These are phyloP conservation scores for Corythornis vintsioides DNA, from an alignment of 2,113 vertebrate species.

Conservation along the genomic window DNA sequence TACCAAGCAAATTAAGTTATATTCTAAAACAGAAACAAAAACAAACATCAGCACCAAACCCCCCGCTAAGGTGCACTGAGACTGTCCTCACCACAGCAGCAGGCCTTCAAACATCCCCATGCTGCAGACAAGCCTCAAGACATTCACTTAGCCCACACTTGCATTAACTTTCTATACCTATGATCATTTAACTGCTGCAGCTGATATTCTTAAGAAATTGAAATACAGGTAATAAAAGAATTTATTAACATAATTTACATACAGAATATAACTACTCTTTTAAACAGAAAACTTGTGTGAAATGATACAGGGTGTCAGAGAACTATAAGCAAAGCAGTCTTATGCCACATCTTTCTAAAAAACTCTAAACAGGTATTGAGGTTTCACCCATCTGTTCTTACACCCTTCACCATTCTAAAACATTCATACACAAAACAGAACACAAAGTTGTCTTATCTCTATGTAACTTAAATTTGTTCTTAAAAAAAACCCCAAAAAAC, in stretches of 20 bases:
- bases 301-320: slow-evolving; percentile 14
- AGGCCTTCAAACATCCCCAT: too few species aligned
- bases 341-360: slow-evolving; percentile 12
- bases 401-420: slow-evolving; percentile 13
- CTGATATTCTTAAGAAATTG: background rate
- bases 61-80: too few species aligned
- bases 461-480: background rate
- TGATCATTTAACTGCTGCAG: background rate
- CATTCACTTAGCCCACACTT: background rate
- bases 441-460: background rate
- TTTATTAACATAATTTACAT: slow-evolving; percentile 79
- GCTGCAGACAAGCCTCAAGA: background rate
- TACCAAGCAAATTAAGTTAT: background rate
- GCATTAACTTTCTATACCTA: too few species aligned
- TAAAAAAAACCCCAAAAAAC: background rate
- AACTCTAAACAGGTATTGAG: background rate
- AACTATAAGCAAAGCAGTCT: slow-evolving; percentile 22
- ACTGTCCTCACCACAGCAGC: fast-evolving
- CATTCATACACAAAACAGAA: background rate
- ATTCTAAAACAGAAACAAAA: background rate
- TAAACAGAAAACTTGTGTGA: slow-evolving; percentile 62
- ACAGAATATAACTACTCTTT: slow-evolving; percentile 63
- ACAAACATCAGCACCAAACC: fast-evolving
- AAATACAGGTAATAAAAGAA: slow-evolving; percentile 68
- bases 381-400: background rate